Percentiles rank a stretch among this genome's conserved stretches.
Evolutionary conservation across 2,797 vertebrate genomes (phyloP).

Genomic region (Scomberomorus guttatus): DNA sequence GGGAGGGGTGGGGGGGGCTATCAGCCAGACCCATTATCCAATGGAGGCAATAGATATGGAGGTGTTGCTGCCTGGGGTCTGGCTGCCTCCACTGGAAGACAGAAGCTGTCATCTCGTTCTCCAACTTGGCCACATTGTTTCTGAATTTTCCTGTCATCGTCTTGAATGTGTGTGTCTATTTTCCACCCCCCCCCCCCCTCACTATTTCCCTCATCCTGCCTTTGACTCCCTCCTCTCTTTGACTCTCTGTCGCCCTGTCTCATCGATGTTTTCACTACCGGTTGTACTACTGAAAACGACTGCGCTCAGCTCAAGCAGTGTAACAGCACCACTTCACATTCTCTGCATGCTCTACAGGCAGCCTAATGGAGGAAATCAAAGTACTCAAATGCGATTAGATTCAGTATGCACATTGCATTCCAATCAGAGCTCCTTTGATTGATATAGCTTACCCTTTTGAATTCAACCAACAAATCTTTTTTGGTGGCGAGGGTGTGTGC

Average conservation of each 20-base stretch:
- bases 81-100: slow-evolving; percentile 48
- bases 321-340: slow-evolving; percentile 74
- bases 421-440: slow-evolving; percentile 70
- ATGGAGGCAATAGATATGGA: slow-evolving; percentile 68
- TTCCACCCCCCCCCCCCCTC: not conserved
- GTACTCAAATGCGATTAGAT: slow-evolving; percentile 81
- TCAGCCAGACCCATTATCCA: slow-evolving; percentile 78
- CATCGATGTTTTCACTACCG: slow-evolving; percentile 50
- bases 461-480: slow-evolving; percentile 46
- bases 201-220: slow-evolving; percentile 20
- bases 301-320: slow-evolving; percentile 58
- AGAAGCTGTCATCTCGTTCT: slow-evolving; percentile 48
- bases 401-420: slow-evolving; percentile 70
- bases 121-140: slow-evolving; percentile 49
- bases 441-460: slow-evolving; percentile 56
- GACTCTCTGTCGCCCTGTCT: slow-evolving; percentile 38
- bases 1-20: slow-evolving; percentile 52
- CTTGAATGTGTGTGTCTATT: not conserved
- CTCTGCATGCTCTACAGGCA: slow-evolving; percentile 77
- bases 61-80: slow-evolving; percentile 51
- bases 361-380: slow-evolving; percentile 84
- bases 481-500: not conserved
- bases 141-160: slow-evolving; percentile 52
- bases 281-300: slow-evolving; percentile 41
- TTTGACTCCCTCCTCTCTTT: slow-evolving; percentile 44